Evolutionary conservation across 1,140 invertebrate genomes (phyloP).

Genomic region (Papilio machaon): DNA sequence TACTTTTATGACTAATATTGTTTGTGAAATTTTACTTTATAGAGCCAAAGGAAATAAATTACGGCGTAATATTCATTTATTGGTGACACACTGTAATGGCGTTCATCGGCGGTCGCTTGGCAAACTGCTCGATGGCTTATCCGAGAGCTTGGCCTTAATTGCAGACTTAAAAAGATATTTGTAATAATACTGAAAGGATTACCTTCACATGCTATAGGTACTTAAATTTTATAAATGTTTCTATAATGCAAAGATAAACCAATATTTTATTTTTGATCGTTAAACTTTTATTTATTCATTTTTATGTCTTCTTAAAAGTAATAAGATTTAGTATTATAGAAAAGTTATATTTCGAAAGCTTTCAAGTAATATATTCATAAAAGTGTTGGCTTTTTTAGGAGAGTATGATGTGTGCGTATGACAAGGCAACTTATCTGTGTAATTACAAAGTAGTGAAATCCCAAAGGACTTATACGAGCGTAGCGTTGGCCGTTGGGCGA

Average conservation of each 20-base stretch:
- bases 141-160: slow-evolving; percentile 23
- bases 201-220: background rate
- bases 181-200: slow-evolving; percentile 14
- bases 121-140: slow-evolving; percentile 21
- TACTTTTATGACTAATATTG: slow-evolving; percentile 40
- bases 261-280: background rate
- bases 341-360: background rate
- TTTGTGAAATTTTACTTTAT: slow-evolving; percentile 16
- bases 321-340: background rate
- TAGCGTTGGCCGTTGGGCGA: slow-evolving; percentile 31
- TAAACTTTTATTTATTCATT: background rate
- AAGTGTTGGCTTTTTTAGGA: background rate
- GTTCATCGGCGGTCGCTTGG: slow-evolving; percentile 22
- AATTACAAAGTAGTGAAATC: slow-evolving; percentile 35
- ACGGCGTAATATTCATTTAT: slow-evolving; percentile 27
- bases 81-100: slow-evolving; percentile 28
- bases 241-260: background rate
- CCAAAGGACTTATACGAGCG: slow-evolving; percentile 34
- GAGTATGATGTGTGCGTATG: background rate
- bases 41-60: slow-evolving; percentile 37
- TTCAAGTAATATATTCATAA: background rate
- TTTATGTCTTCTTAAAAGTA: too few relatives aligned
- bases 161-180: slow-evolving; percentile 25
- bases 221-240: slow-evolving; percentile 17
- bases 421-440: slow-evolving; percentile 28